Evolutionary conservation across 2,888 invertebrate species (phyloP).

Genomic region (Tipula unca): DNA sequence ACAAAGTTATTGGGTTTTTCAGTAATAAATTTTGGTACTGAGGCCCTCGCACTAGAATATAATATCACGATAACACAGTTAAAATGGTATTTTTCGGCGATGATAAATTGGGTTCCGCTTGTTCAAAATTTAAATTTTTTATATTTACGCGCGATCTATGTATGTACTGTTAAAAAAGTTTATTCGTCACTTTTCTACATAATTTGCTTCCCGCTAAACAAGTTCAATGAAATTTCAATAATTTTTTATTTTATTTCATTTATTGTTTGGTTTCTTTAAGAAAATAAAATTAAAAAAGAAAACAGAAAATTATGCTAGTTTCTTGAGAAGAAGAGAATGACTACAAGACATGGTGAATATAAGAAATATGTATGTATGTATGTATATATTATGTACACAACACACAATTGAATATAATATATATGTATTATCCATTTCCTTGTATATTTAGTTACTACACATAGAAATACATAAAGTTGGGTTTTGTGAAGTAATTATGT

Average conservation of each 20-base stretch:
- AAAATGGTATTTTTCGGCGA: too few species aligned
- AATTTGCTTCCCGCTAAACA: conserved; percentile 8
- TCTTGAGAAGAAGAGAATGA: background rate
- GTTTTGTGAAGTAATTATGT: conserved; percentile 2
- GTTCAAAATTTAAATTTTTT: background rate
- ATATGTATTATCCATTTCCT: background rate
- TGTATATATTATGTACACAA: background rate
- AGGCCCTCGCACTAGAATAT: too few species aligned
- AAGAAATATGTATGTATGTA: background rate
- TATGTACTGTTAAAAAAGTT: background rate
- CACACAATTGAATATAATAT: background rate
- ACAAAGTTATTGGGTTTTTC: too few species aligned
- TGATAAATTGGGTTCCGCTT: background rate
- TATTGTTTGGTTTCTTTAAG: background rate
- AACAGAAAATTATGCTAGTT: conserved; percentile 2
- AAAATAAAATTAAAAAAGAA: background rate
- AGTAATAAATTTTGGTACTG: too few species aligned
- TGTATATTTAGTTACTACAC: background rate
- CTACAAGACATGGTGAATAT: background rate
- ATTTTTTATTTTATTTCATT: background rate
- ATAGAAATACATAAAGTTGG: background rate
- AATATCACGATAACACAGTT: too few species aligned
- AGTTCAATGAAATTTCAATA: conserved; percentile 8
- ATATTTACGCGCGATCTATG: background rate
- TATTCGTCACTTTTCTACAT: background rate